A percentile compares a stretch with the other conserved stretches of the same genome.
phyloP scores from a whole-genome alignment of 1,140 invertebrate genomes.

The Palaemon carinicauda region DNA sequence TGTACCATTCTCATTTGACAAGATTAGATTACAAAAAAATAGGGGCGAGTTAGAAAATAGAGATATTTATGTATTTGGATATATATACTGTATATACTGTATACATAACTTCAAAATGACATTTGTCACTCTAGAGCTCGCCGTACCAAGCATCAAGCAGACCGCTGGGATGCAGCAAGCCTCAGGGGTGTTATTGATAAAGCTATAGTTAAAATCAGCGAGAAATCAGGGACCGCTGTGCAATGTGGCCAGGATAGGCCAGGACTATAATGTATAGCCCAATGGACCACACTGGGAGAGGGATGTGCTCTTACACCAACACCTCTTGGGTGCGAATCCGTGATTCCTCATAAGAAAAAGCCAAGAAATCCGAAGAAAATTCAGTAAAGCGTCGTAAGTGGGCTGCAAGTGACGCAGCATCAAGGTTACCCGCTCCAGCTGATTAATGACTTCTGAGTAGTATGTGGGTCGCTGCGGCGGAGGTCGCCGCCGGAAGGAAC shows the following conservation, averaged over 20 bases:
- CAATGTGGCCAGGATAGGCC: constrained; percentile 11
- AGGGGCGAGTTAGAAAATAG: constrained; percentile 31
- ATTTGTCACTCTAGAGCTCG: constrained; percentile 23
- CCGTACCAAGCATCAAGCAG: constrained; percentile 41
- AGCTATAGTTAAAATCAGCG: constrained; percentile 27
- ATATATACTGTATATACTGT: neutral
- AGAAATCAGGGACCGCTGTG: constrained; percentile 44
- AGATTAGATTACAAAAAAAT: constrained; percentile 22
- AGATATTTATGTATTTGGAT: neutral
- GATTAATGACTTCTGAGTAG: constrained; percentile 60
- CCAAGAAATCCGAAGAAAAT: constrained; percentile 44
- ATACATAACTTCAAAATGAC: constrained; percentile 11
- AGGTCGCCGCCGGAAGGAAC: constrained; percentile 53
- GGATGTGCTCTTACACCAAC: neutral
- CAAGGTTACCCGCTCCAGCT: constrained; percentile 59
- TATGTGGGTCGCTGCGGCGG: constrained; percentile 47
- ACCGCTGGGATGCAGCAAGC: constrained; percentile 48
- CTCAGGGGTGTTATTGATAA: constrained; percentile 31
- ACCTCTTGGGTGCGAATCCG: constrained; percentile 29
- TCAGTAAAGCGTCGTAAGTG: constrained; percentile 36
- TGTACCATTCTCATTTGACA: constrained; percentile 24
- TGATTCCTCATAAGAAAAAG: constrained; percentile 44
- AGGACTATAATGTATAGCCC: too few relatives aligned
- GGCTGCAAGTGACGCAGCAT: constrained; percentile 7
- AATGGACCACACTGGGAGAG: neutral